Percentiles rank a stretch among this genome's conserved stretches.
phyloP scores from a whole-genome alignment of 2,888 invertebrate species.

The Ormyrus pomaceus region DNA sequence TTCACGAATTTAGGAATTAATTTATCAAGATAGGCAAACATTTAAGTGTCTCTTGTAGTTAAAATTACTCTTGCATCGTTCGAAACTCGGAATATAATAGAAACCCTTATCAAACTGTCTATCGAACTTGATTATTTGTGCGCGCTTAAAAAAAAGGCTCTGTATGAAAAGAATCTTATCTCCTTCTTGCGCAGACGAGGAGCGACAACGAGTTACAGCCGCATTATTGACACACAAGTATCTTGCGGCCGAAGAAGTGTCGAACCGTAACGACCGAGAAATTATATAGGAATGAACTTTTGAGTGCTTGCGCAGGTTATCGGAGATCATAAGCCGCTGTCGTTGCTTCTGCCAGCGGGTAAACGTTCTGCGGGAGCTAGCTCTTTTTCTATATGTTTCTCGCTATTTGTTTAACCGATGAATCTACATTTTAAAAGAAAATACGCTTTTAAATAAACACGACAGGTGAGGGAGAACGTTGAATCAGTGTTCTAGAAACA shows the following conservation, averaged over 20 bases:
- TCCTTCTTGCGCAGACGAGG: constrained; percentile 26
- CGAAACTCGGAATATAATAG: constrained; percentile 5
- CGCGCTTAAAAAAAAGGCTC: not conserved
- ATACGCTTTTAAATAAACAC: no score
- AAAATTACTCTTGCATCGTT: no score
- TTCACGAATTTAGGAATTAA: not conserved
- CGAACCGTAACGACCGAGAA: constrained; percentile 48
- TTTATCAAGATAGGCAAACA: not conserved
- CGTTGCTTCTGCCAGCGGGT: constrained; percentile 25
- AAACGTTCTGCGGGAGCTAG: not conserved
- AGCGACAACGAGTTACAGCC: constrained; percentile 4
- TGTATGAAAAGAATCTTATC: constrained; percentile 48
- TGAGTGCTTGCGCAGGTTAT: constrained; percentile 56
- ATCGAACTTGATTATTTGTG: constrained; percentile 31
- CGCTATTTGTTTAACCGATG: no score
- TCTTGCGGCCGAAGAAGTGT: constrained; percentile 27
- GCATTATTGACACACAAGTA: constrained; percentile 40
- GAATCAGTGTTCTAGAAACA: no score
- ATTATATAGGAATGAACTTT: constrained; percentile 55
- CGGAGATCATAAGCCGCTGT: constrained; percentile 49
- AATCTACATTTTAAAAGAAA: no score
- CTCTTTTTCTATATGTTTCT: no score
- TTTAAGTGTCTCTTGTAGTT: not conserved
- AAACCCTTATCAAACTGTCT: constrained; percentile 41
- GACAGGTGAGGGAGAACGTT: no score